These are phyloP conservation scores for Protobothrops mucrosquamatus DNA, from an alignment of 2,113 vertebrate species.

Conservation along the genomic window DNA sequence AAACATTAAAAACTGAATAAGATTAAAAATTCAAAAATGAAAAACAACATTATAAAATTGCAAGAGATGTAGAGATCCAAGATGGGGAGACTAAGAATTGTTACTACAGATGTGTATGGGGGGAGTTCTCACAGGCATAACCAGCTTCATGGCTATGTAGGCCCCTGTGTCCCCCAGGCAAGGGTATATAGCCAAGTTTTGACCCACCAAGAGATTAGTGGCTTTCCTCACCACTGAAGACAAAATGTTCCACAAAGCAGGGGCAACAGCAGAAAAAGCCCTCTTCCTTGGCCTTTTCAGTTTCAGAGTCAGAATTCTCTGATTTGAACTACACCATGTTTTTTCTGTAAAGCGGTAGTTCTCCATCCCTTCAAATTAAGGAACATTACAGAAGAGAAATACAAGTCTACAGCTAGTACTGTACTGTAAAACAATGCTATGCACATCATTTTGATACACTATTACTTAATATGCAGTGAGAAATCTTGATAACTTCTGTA, in stretches of 20 bases:
- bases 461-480: not conserved
- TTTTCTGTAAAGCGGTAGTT: not conserved
- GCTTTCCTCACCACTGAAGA: not conserved
- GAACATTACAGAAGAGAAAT: not conserved
- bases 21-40: not conserved
- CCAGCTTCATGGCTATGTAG: not conserved
- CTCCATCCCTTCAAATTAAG: not conserved
- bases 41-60: not conserved
- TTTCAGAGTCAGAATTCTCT: not conserved
- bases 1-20: not conserved
- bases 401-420: not conserved
- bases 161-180: not conserved
- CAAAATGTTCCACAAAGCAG: not conserved
- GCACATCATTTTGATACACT: not conserved
- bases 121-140: not conserved
- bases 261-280: not conserved
- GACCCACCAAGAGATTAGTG: not conserved
- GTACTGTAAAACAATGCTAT: not conserved
- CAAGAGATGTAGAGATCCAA: not conserved
- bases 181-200: not conserved
- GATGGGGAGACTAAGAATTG: not conserved
- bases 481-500: not conserved
- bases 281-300: not conserved
- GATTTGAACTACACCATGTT: not conserved
- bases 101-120: not conserved